These are phyloP conservation scores for Calycopis cecrops DNA, from an alignment of 1,140 invertebrate species.

Conservation along the genomic window DNA sequence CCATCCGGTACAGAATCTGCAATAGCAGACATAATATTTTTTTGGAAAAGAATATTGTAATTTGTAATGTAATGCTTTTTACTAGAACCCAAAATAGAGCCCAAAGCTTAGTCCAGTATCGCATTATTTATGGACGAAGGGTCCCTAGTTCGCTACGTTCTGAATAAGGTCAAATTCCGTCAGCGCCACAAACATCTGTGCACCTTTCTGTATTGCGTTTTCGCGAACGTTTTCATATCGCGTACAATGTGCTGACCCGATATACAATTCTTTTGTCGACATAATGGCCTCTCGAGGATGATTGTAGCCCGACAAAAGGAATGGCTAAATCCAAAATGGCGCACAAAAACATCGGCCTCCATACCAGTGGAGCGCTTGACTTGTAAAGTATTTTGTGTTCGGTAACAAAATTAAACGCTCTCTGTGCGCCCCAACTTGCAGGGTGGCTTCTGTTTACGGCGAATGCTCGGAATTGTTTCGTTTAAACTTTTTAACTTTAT, in stretches of 20 bases:
- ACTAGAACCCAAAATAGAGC: too few species aligned
- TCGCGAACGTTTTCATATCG: background rate
- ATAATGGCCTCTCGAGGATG: conserved; percentile 21
- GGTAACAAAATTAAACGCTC: conserved; percentile 7
- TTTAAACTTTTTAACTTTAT: background rate
- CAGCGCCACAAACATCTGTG: too few species aligned
- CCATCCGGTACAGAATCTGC: too few species aligned
- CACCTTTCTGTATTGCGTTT: too few species aligned
- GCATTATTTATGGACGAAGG: too few species aligned
- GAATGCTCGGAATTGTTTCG: conserved; percentile 5
- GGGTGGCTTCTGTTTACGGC: background rate
- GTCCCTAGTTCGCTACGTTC: too few species aligned
- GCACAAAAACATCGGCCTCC: background rate
- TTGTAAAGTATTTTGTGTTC: background rate
- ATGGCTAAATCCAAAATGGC: conserved; percentile 19
- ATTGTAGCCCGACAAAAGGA: conserved; percentile 26
- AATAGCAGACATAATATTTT: too few species aligned
- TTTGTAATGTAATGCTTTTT: too few species aligned
- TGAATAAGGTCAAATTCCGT: too few species aligned
- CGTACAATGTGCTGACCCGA: background rate
- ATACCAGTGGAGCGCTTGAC: background rate
- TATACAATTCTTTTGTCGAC: conserved; percentile 23
- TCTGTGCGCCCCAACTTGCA: background rate
- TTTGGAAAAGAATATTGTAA: too few species aligned
- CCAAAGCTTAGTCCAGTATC: too few species aligned